Conservation (phyloP, 2,888 invertebrate genomes). For the Agriopis leucophaearia region DNA sequence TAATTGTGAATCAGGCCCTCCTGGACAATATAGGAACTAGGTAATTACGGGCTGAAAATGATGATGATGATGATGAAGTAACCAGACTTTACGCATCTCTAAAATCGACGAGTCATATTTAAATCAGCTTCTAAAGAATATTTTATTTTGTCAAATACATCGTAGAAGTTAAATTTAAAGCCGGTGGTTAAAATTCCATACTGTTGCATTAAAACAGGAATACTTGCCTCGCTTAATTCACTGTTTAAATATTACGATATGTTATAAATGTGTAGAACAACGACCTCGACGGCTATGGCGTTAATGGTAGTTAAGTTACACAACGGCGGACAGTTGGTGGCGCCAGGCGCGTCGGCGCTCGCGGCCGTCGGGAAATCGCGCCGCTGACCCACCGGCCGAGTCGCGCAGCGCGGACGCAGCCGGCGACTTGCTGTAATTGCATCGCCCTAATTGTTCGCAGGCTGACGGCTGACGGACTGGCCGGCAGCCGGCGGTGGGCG, state of each 20-base stretch:
- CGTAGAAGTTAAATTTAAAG: constrained; percentile 30
- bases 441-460: constrained; percentile 79
- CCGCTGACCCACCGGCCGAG: constrained; percentile 81
- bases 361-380: constrained; percentile 78
- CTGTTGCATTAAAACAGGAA: constrained; percentile 48
- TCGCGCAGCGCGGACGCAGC: constrained; percentile 51
- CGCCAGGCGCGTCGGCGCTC: constrained; percentile 68
- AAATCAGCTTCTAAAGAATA: constrained; percentile 4
- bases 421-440: constrained; percentile 77
- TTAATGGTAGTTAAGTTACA: constrained; percentile 80
- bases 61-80: too few relatives aligned
- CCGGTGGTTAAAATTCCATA: constrained; percentile 17
- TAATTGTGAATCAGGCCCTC: too few relatives aligned
- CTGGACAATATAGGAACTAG: too few relatives aligned
- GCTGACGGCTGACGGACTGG: constrained; percentile 68
- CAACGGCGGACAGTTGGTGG: constrained; percentile 69
- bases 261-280: constrained; percentile 69
- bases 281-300: constrained; percentile 74
- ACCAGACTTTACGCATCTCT: too few relatives aligned
- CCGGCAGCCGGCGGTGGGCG: constrained; percentile 23
- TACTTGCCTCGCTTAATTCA: constrained; percentile 49
- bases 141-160: neutral
- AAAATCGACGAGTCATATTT: neutral
- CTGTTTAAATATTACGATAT: constrained; percentile 59
- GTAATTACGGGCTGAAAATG: too few relatives aligned